A percentile compares a stretch with the other conserved stretches of the same genome.
Conservation (phyloP, 37 sponge, comb jelly and placozoan genomes). For the Eunapius fragilis region DNA sequence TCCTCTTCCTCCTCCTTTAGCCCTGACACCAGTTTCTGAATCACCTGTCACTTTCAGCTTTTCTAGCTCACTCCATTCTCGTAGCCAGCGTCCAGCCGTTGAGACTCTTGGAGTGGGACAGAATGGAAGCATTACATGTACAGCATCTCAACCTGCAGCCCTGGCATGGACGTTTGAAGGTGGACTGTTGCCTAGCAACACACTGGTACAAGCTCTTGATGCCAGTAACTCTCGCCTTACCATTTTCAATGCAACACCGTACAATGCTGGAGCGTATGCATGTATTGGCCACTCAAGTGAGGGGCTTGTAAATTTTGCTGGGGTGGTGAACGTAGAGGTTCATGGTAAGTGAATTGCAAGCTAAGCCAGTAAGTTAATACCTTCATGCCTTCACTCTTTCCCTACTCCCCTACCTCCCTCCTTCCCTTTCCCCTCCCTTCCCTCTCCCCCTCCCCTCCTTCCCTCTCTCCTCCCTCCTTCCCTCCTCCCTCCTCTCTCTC, state of each 20-base stretch:
- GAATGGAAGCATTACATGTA: not conserved
- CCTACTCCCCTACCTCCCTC: too few relatives aligned
- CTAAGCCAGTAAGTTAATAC: not conserved
- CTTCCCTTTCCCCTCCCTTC: too few relatives aligned
- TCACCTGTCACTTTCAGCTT: not conserved
- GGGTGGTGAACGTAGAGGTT: not conserved
- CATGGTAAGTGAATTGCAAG: slow-evolving; percentile 20
- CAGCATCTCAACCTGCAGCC: slow-evolving; percentile 13
- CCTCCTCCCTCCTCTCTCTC: too few relatives aligned
- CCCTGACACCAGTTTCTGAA: not conserved
- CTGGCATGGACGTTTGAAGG: slow-evolving; percentile 58
- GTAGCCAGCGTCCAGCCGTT: not conserved
- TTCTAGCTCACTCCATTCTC: not conserved
- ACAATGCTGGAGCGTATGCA: slow-evolving; percentile 33
- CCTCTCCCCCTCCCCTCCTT: too few relatives aligned
- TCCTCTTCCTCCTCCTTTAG: not conserved
- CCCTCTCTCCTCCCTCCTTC: too few relatives aligned
- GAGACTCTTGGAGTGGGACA: not conserved
- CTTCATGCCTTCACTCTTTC: too few relatives aligned
- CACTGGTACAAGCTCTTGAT: not conserved
- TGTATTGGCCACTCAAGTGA: slow-evolving; percentile 41
- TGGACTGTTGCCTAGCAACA: slow-evolving; percentile 23
- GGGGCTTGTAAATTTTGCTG: not conserved
- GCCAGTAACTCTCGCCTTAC: not conserved
- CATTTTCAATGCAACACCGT: not conserved